Evolutionary conservation across 2,888 invertebrate species (phyloP).

Genomic region (Platypus cylindrus): DNA sequence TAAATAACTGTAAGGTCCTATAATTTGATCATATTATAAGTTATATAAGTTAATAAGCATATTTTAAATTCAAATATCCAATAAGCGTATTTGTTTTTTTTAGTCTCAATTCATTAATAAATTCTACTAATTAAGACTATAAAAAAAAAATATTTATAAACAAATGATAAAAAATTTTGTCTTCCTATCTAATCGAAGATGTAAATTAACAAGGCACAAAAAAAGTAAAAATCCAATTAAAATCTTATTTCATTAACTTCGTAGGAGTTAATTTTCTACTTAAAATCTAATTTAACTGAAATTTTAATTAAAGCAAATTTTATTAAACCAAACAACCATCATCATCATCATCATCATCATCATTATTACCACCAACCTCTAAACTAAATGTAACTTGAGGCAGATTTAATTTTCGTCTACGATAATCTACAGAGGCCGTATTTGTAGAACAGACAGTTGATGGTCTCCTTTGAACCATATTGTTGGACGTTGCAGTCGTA

Average conservation of each 20-base stretch:
- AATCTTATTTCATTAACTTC: too few relatives aligned
- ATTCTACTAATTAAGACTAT: conserved; percentile 14
- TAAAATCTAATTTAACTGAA: too few relatives aligned
- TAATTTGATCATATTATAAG: too few relatives aligned
- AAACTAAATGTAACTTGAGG: conserved; percentile 78
- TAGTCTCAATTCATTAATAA: too few relatives aligned
- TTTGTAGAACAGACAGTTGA: conserved; percentile 61
- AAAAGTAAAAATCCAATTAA: conserved; percentile 13
- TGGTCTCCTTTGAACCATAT: conserved; percentile 37
- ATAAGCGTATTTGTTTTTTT: too few relatives aligned
- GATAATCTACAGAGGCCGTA: conserved; percentile 37
- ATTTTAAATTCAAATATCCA: too few relatives aligned
- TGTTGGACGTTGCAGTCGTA: conserved; percentile 5
- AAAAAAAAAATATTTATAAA: conserved; percentile 8
- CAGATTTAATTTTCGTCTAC: conserved; percentile 52
- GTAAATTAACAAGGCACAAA: conserved; percentile 11
- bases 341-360: not conserved
- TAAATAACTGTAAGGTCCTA: too few relatives aligned
- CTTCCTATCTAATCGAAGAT: conserved; percentile 11
- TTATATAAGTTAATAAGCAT: too few relatives aligned
- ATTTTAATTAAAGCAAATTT: too few relatives aligned
- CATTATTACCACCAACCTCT: conserved; percentile 70
- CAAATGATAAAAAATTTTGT: conserved; percentile 8
- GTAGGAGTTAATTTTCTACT: too few relatives aligned
- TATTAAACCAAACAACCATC: not conserved